Evolutionary conservation across 2,113 vertebrate genomes (phyloP).

Genomic region (Petrocephalus zakoni): DNA sequence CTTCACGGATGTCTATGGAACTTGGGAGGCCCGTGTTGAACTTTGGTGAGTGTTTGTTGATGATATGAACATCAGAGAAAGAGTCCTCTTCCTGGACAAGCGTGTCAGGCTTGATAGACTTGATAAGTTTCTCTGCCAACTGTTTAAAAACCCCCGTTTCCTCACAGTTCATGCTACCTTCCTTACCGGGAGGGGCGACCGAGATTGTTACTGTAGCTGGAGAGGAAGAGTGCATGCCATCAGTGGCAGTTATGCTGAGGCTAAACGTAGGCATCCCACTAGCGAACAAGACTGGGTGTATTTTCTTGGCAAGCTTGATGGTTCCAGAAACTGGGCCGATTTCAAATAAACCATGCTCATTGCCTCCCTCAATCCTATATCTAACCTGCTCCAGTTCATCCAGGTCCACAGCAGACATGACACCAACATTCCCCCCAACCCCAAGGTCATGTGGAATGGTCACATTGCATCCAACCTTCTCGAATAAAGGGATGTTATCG

Average conservation of each 20-base stretch:
- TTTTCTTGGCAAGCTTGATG: constrained; percentile 63
- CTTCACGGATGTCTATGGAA: constrained; percentile 76
- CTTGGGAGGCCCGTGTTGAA: constrained; percentile 73
- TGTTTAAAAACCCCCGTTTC: constrained; percentile 79
- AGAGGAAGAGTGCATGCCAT: constrained; percentile 74
- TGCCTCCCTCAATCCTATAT: constrained; percentile 79
- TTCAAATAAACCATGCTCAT: constrained; percentile 74
- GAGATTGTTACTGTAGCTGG: constrained; percentile 74
- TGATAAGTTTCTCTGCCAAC: constrained; percentile 78
- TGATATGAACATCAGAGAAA: constrained; percentile 72
- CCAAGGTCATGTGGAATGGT: constrained; percentile 69
- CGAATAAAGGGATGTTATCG: constrained; percentile 85
- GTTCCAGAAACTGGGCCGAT: constrained; percentile 73
- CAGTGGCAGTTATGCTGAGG: constrained; percentile 76
- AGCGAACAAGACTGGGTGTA: constrained; percentile 52
- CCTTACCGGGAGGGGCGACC: constrained; percentile 60
- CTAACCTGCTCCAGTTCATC: constrained; percentile 85
- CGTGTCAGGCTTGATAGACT: constrained; percentile 71
- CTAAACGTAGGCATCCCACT: constrained; percentile 54
- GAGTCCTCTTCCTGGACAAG: constrained; percentile 66
- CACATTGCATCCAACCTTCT: constrained; percentile 79
- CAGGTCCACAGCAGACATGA: constrained; percentile 80
- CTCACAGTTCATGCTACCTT: constrained; percentile 65
- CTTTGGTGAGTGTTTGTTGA: constrained; percentile 77
- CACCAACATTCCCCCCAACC: constrained; percentile 60